These are phyloP conservation scores for Fregata magnificens DNA, from an alignment of 2,113 vertebrate species.

Conservation along the genomic window DNA sequence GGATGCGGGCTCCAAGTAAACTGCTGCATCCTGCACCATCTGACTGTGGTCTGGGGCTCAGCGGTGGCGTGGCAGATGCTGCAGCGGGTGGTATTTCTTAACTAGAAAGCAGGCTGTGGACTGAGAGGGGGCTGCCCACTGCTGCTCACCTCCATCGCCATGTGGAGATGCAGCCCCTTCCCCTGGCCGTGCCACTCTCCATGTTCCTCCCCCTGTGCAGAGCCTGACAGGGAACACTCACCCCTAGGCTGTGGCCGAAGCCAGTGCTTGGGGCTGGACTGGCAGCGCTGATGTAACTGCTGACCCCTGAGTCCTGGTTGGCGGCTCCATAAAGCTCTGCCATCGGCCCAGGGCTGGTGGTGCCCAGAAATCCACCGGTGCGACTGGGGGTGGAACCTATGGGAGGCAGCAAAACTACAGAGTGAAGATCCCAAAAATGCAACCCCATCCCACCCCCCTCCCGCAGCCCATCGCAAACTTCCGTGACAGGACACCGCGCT, in stretches of 20 bases:
- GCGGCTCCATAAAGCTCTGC: constrained; percentile 94
- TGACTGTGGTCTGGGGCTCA: not conserved
- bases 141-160: not conserved
- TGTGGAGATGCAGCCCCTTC: accelerated
- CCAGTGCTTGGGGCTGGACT: constrained; percentile 95
- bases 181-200: not conserved
- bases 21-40: not conserved
- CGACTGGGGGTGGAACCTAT: constrained; percentile 93
- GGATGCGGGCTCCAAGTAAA: not conserved
- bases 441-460: not conserved
- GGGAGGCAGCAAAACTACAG: constrained; percentile 65
- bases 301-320: constrained; percentile 96
- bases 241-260: constrained; percentile 97
- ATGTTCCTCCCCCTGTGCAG: not conserved
- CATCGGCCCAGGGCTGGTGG: constrained; percentile 98
- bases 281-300: constrained; percentile 98
- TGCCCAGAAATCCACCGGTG: constrained; percentile 94
- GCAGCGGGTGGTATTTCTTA: not conserved
- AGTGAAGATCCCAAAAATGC: constrained; percentile 60
- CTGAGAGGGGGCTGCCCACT: not conserved
- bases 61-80: not conserved
- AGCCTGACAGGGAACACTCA: constrained; percentile 66
- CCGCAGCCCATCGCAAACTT: not conserved
- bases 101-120: not conserved
- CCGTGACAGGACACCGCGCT: not conserved